Conservation (phyloP, 2,888 invertebrate genomes). For the Hirtodrosophila alboralis region DNA sequence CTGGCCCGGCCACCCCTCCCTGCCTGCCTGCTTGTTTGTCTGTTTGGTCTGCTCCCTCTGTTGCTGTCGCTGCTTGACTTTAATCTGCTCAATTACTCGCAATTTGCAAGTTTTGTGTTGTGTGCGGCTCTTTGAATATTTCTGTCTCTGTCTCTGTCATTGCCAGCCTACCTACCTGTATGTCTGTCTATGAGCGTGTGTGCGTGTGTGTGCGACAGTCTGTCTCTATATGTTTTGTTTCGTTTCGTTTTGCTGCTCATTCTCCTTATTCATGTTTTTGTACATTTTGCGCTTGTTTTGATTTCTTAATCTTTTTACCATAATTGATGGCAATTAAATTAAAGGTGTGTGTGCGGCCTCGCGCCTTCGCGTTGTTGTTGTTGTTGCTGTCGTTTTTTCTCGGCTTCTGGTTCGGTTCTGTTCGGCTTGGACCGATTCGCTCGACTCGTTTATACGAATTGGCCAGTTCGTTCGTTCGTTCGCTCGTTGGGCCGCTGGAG, state of each 20-base stretch:
- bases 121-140: conserved; percentile 38
- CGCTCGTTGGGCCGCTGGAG: conserved; percentile 27
- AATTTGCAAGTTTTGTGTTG: conserved; percentile 78
- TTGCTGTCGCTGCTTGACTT: conserved; percentile 68
- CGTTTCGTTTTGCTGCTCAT: conserved; percentile 59
- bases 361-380: conserved; percentile 30
- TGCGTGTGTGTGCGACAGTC: conserved; percentile 24
- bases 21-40: conserved; percentile 33
- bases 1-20: neutral
- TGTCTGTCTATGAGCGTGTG: conserved; percentile 10
- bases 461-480: conserved; percentile 1
- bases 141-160: conserved; percentile 33
- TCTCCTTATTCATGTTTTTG: conserved; percentile 69
- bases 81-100: conserved; percentile 81
- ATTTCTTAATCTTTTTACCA: conserved; percentile 81
- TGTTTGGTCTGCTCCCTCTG: conserved; percentile 33
- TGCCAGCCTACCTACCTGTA: conserved; percentile 34
- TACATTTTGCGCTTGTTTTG: conserved; percentile 77
- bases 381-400: conserved; percentile 41
- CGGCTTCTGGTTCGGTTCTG: conserved; percentile 33
- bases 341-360: conserved; percentile 74
- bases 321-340: conserved; percentile 81
- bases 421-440: conserved; percentile 38
- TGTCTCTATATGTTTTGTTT: conserved; percentile 43
- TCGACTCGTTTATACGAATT: conserved; percentile 5